These are phyloP conservation scores for Hippolais icterina DNA, from an alignment of 2,113 vertebrate species.

Conservation along the genomic window DNA sequence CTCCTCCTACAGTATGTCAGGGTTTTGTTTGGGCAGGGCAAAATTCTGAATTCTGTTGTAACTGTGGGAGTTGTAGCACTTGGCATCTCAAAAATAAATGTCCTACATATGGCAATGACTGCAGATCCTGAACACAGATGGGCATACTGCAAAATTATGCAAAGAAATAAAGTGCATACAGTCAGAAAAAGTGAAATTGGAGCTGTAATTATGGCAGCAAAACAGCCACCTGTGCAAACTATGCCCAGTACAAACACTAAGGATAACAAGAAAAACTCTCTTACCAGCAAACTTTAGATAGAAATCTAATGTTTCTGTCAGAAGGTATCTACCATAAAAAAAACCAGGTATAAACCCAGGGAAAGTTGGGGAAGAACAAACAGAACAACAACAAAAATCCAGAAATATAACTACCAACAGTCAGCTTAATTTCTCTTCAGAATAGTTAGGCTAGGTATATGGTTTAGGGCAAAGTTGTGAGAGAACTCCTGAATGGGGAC, in stretches of 20 bases:
- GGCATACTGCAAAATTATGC: background rate
- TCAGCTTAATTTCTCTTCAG: background rate
- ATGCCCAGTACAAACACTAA: background rate
- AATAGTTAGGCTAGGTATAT: background rate
- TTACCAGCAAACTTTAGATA: background rate
- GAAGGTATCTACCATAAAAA: background rate
- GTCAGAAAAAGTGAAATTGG: background rate
- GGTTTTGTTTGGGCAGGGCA: background rate
- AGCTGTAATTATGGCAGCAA: background rate
- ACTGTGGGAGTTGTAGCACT: background rate
- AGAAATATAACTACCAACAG: background rate
- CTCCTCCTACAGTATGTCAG: background rate
- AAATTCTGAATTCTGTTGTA: background rate
- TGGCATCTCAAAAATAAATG: constrained; percentile 9
- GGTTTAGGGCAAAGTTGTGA: too few species aligned
- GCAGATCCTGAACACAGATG: background rate
- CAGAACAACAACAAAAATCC: background rate
- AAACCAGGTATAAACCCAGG: rapidly evolving
- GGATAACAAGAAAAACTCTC: background rate
- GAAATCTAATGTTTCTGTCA: background rate
- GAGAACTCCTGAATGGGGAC: too few species aligned
- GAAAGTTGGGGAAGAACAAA: background rate
- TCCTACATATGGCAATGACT: background rate
- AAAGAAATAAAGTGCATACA: background rate
- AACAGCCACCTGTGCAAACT: background rate